These are phyloP conservation scores for Trichosurus vulpecula DNA, from an alignment of 2,797 vertebrate genomes.

Conservation along the genomic window DNA sequence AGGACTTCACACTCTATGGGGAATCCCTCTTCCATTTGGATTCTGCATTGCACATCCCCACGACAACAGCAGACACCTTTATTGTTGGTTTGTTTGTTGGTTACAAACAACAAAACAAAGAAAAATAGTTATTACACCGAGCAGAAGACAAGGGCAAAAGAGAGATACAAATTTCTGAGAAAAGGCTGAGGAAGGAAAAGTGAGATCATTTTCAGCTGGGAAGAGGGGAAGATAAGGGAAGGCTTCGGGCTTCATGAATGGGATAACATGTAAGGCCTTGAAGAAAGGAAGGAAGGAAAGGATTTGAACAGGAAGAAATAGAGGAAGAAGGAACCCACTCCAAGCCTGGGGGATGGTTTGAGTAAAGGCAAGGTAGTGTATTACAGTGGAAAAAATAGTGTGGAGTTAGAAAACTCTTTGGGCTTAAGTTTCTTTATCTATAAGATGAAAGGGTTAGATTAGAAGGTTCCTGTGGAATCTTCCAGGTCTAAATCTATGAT, in stretches of 20 bases:
- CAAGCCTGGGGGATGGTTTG: not conserved
- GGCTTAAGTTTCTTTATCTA: not conserved
- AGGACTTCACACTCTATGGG: not conserved
- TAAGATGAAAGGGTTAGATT: not conserved
- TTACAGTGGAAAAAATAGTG: not conserved
- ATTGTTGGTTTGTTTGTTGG: not conserved
- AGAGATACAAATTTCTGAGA: not conserved
- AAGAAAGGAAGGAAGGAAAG: not conserved
- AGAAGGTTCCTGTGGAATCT: not conserved
- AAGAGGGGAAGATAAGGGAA: not conserved
- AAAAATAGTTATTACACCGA: not conserved
- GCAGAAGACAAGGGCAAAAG: not conserved
- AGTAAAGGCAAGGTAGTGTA: not conserved
- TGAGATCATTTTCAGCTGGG: not conserved
- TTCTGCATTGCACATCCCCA: not conserved
- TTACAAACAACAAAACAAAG: not conserved
- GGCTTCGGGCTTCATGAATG: not conserved
- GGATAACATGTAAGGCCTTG: not conserved
- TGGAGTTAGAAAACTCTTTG: not conserved
- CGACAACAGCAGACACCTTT: not conserved
- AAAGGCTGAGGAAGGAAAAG: not conserved
- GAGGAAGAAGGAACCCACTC: not conserved
- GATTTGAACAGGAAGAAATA: too few relatives aligned
- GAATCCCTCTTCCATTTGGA: not conserved
- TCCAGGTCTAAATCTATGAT: not conserved